Base-by-base conservation (phyloP, 2,888 invertebrate species). In the Cephus runcator region DNA sequence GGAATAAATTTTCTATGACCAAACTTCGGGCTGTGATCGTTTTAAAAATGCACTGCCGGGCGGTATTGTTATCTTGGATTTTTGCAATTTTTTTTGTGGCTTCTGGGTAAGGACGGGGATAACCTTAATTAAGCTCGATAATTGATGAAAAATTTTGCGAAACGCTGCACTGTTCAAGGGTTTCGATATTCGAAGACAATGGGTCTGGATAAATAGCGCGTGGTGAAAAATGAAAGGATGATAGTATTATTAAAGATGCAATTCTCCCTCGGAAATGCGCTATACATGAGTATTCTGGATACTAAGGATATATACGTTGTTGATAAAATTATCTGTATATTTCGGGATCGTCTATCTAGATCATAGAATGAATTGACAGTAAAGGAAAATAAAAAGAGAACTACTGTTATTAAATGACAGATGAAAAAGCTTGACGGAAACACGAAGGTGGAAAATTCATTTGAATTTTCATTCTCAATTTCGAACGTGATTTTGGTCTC, bases 131-230 rank as follows among this genome's bases (percentile, higher is more conserved):
- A 81, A 83, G 79, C 77, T 80, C 77, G 77, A 80, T 84, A 81
- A 84, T 85, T 84, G 85, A 84, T 81, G 81, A 82, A 85, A 81
- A 85, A 85, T 81, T 77, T 79, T 78, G 56, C 77, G 23, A 79
- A 82, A 80, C 75, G 73, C 75, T 77, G 79, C 81, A 77, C 79
- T 75, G 78, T 2, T 23, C 56, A 23, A 56, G 23, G 6, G 2
- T 56, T 56, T 56, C 2, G 23, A 23, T 56, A 56, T 56, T 56
- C 56, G 56, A 56, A 56, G 56, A 56, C 23, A 23, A 23, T 56
- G 23, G 9, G 6, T 6, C 23, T 56, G 23, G 9, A 9, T 23
- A 23, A 56, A 56, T 23, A 15, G 56, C 23, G 56, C 9, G 23
- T 23, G 56, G 9, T 23, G 23, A 9, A 56, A 9, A 56, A 56